A percentile compares a stretch with the other conserved stretches of the same genome.
Evolutionary conservation across 35 echinoderm and acorn worm genomes (phyloP).

Genomic region (Acanthaster planci): DNA sequence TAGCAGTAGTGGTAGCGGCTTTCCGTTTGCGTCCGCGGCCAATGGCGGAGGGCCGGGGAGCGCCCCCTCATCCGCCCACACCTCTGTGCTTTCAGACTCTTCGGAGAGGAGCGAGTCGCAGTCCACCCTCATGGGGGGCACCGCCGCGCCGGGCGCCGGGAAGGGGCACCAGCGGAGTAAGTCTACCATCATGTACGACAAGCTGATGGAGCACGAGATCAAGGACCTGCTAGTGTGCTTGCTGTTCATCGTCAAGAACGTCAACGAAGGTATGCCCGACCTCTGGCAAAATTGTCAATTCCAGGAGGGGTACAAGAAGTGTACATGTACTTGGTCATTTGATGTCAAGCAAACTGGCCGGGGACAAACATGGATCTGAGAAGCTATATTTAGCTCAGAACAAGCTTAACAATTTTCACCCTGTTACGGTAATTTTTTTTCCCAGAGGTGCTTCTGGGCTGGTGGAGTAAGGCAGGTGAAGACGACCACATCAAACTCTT

Average conservation of each 20-base stretch:
- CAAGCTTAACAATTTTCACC: neutral
- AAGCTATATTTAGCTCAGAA: no score
- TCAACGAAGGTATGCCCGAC: slow-evolving; percentile 96
- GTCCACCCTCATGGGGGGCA: slow-evolving; percentile 6
- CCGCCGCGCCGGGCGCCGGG: neutral
- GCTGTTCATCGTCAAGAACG: slow-evolving; percentile 91
- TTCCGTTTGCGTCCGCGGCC: slow-evolving; percentile 5
- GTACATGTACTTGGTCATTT: no score
- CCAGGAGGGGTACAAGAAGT: no score
- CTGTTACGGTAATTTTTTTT: slow-evolving; percentile 23
- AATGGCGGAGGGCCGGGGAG: slow-evolving; percentile 31
- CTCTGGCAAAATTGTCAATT: no score
- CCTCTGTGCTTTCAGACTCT: slow-evolving; percentile 20
- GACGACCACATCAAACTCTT: slow-evolving; percentile 92
- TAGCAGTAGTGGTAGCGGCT: slow-evolving; percentile 52
- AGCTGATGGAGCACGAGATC: slow-evolving; percentile 83
- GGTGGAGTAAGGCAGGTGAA: slow-evolving; percentile 92
- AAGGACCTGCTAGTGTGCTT: slow-evolving; percentile 91
- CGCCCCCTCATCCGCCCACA: slow-evolving; percentile 23
- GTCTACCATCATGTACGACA: slow-evolving; percentile 84
- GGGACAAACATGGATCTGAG: no score
- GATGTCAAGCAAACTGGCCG: no score
- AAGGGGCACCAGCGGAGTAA: slow-evolving; percentile 40
- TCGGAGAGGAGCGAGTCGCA: slow-evolving; percentile 3
- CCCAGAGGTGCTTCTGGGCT: slow-evolving; percentile 92